These are phyloP conservation scores for Macrochelys suwanniensis DNA, from an alignment of 2,797 vertebrate species.

Conservation along the genomic window DNA sequence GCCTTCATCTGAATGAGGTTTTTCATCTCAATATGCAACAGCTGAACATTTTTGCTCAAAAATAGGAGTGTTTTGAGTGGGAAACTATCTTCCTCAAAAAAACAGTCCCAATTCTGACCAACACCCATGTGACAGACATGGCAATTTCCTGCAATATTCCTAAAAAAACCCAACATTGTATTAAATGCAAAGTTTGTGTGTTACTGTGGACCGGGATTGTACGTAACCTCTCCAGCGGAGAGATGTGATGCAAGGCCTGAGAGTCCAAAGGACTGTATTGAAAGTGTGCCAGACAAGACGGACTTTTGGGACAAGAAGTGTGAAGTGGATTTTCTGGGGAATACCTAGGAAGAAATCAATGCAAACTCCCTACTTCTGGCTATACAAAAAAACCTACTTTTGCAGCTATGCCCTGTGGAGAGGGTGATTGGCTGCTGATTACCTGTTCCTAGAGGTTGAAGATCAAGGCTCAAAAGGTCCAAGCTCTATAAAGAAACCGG, in stretches of 20 bases:
- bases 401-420: neutral
- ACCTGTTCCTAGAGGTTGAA: neutral
- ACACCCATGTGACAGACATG: slow-evolving; percentile 31
- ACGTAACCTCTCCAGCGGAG: neutral
- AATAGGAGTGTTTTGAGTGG: slow-evolving; percentile 26
- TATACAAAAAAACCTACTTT: neutral
- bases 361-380: neutral
- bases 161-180: neutral
- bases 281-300: neutral
- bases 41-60: slow-evolving; percentile 39
- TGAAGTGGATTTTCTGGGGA: neutral
- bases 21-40: slow-evolving; percentile 45
- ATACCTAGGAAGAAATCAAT: neutral
- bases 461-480: neutral
- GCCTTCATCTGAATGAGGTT: slow-evolving; percentile 69
- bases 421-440: neutral
- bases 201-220: neutral
- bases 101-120: slow-evolving; percentile 37
- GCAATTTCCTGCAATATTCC: neutral
- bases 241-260: neutral
- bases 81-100: slow-evolving; percentile 20
- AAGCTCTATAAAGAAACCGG: neutral
- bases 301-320: neutral
- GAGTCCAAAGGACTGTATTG: neutral
- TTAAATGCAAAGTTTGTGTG: neutral